Evolutionary conservation across 2,113 vertebrate species (phyloP).

Genomic region (Ahaetulla prasina): DNA sequence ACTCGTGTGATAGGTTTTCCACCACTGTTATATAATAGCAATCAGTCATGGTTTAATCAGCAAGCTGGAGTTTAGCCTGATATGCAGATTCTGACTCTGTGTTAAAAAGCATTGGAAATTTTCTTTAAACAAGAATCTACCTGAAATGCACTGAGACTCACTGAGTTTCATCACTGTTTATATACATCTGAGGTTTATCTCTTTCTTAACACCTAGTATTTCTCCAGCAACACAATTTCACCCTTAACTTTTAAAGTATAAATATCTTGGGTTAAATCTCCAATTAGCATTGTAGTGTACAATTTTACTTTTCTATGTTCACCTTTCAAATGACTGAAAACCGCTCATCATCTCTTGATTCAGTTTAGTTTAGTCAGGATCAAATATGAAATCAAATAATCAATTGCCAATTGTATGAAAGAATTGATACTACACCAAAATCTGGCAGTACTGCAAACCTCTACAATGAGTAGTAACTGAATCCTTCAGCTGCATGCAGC

Average conservation of each 20-base stretch:
- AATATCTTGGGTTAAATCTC: background rate
- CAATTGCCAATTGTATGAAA: background rate
- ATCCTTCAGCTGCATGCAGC: background rate
- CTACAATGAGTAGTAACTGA: background rate
- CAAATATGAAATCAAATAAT: background rate
- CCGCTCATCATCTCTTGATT: background rate
- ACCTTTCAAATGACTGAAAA: background rate
- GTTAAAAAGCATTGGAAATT: background rate
- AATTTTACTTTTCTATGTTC: background rate
- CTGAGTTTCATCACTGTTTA: background rate
- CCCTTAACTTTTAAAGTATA: background rate
- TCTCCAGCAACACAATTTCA: background rate
- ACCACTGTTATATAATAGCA: background rate
- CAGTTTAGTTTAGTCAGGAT: background rate
- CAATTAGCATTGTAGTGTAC: background rate
- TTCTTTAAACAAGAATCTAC: background rate
- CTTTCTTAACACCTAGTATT: background rate
- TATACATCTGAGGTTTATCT: background rate
- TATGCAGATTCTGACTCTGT: background rate
- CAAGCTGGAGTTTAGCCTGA: background rate
- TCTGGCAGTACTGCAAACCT: background rate
- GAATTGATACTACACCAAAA: background rate
- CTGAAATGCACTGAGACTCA: background rate
- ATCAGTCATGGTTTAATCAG: background rate
- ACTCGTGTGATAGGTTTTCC: too few species aligned